phyloP scores from a whole-genome alignment of 2,888 invertebrate species.

The Metacarcinus magister region DNA sequence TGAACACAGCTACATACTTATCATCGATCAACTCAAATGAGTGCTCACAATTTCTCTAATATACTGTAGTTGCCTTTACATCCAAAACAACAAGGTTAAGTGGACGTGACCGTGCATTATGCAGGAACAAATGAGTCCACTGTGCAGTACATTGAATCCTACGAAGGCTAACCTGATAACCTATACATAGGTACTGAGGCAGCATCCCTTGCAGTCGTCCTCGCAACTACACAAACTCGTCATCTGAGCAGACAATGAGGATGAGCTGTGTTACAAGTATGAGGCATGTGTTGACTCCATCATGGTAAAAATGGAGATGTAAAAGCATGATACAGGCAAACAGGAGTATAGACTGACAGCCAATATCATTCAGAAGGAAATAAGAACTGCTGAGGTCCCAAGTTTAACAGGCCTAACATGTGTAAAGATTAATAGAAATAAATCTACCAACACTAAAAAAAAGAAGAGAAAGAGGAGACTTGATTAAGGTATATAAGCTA shows the following conservation, averaged over 20 bases:
- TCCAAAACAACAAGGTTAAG: not conserved
- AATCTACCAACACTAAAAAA: too few relatives aligned
- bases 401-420: not conserved
- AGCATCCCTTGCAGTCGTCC: not conserved
- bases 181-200: not conserved
- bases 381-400: not conserved
- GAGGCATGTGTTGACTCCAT: not conserved
- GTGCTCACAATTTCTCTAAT: not conserved
- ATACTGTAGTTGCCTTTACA: not conserved
- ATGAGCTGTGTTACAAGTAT: not conserved
- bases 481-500: too few relatives aligned
- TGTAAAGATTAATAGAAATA: too few relatives aligned
- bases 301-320: not conserved
- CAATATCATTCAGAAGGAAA: not conserved
- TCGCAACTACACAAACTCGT: not conserved
- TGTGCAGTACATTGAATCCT: slow-evolving; percentile 15
- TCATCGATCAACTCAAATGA: not conserved
- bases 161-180: slow-evolving; percentile 7
- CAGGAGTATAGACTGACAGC: not conserved
- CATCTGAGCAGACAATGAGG: not conserved
- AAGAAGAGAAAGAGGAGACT: too few relatives aligned
- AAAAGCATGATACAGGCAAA: not conserved
- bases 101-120: not conserved
- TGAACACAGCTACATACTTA: not conserved
- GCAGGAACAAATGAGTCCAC: not conserved